Evolutionary conservation across 1,140 invertebrate genomes (phyloP).

Genomic region (Apis florea): DNA sequence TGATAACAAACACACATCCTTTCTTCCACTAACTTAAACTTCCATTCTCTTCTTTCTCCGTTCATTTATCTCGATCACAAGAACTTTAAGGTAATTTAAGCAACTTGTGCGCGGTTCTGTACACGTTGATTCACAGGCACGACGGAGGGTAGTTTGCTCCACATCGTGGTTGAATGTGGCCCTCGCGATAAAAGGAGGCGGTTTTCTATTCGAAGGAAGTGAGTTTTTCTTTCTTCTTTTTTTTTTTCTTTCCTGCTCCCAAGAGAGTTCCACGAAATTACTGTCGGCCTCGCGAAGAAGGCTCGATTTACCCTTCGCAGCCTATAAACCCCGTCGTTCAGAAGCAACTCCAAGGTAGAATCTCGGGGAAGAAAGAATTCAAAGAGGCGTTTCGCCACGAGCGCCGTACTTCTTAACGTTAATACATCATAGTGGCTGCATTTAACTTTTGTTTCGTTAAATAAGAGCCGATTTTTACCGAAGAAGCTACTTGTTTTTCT

Average conservation of each 20-base stretch:
- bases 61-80: neutral
- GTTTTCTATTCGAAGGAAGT: neutral
- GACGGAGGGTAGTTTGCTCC: neutral
- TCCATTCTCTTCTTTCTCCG: neutral
- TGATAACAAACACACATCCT: neutral
- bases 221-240: too few species aligned
- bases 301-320: neutral
- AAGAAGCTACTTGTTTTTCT: neutral
- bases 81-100: neutral
- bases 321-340: neutral
- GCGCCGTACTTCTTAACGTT: neutral
- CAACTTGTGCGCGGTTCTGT: too few species aligned
- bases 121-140: neutral
- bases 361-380: neutral
- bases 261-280: neutral
- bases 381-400: neutral
- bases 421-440: too few species aligned
- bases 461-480: neutral
- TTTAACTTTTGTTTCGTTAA: neutral
- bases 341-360: neutral
- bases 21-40: neutral
- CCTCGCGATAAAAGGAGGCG: neutral
- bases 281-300: neutral
- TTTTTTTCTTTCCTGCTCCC: too few species aligned
- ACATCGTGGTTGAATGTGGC: too few species aligned